Base-by-base conservation (phyloP, 2,797 vertebrate species). In the Myiotriccus ornatus region DNA sequence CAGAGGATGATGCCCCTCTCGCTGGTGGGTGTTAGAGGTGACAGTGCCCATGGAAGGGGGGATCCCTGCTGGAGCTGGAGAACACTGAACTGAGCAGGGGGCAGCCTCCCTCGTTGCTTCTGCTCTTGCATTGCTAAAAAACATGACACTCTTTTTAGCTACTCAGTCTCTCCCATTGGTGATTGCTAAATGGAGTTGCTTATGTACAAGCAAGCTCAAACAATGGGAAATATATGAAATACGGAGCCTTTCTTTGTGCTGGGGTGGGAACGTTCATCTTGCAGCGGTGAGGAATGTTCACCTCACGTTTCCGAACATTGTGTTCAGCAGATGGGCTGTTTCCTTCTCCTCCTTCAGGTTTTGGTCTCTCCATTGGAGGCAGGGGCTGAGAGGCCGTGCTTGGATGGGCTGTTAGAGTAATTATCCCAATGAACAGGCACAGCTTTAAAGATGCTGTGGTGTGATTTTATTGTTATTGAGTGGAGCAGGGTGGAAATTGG, bases 271-370 rank as follows among this genome's bases (percentile, higher is more conserved):
- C 79, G 46, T 88, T 81, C 43, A 63, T 88, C 85, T 94, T 34
- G 41, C 83, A 37, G n/a, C 39, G 39, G 77, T 53, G 89, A 93
- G 91, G 91, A 95, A 89, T 76, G 95, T 95, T 83, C 95, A 95
- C 90, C 90, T 95, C 56, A 1, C n/a, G 1, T 84, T 97, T 96
- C 95, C 91, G 87, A 95, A 92, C 79, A 94, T 97, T 97, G 94
- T 95, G 14, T 93, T 91, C 27, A 76, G 76, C 87, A 91, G 91
- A 97, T 89, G 94, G 91, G 82, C 93, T 3, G 83, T 84, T 95
- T 96, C 95, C 93, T 94, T 79, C 67, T 68, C 1, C 87, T 94
- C 46, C 63, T 91, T 64, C 70, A 76, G 76, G 76, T 82, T 87
- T 74, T 88, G 74, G 77, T 86, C 84, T 91, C 81, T 81, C 79